Base-by-base conservation (phyloP, 2,113 vertebrate species). In the Pachycephala philippinensis region DNA sequence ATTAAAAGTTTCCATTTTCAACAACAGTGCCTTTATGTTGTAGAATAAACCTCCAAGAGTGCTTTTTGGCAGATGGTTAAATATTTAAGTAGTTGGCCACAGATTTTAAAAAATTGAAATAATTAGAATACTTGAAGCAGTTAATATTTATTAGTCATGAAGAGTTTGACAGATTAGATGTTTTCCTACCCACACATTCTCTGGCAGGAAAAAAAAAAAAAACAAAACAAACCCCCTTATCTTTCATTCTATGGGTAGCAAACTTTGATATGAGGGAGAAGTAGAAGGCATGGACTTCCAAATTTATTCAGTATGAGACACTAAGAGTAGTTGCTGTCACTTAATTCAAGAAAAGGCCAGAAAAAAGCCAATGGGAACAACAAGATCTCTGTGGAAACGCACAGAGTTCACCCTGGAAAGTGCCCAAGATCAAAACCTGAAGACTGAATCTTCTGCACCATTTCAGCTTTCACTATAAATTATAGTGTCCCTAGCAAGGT, bases 81-180 rank as follows among this genome's bases (percentile, higher is more conserved):
- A 98, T 98, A 98, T 98, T 98, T 96, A 97, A 98, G 95, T 97
- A 80, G 89, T 91, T 98, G 96, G 96, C 96, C 90, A 94, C 92
- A 93, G 97, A 93, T 90, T 94, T 91, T n/a, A 35, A 71, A 96
- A 94, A 94, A 91, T 42, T 66, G 77, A 90, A 71, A 94, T 98
- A 98, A 98, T 98, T 97, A 98, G 95, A 97, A 96, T 96, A 94
- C 65, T 97, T 95, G 88, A 97, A 97, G 96, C 90, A 97, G 97
- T 97, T 98, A 98, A 98, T 98, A 98, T 97, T 98, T 98, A 98
- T 98, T 98, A 98, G 95, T 98, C 97, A 96, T 66, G 37, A 97
- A 97, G 94, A 97, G 45, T 95, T 97, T 98, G 97, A 98, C 97
- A 98, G 97, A 97, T 97, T 97, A 96, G 86, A 96, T 94, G 82